phyloP scores from a whole-genome alignment of 2,797 vertebrate species.

The Smutsia temminckii region DNA sequence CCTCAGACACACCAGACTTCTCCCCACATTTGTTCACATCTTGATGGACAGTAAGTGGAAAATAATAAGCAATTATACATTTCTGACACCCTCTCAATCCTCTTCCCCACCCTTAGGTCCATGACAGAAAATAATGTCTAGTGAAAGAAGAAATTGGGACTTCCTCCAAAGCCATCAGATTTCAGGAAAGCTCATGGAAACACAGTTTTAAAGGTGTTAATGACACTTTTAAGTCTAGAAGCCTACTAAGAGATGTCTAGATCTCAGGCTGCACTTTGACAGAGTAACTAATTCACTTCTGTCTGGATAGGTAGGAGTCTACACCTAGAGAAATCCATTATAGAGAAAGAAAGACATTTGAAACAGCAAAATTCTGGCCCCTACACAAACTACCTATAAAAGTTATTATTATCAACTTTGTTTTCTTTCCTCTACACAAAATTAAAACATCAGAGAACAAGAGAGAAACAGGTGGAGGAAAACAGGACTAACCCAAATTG shows the following conservation, averaged over 20 bases:
- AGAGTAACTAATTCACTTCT: not conserved
- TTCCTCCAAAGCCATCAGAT: not conserved
- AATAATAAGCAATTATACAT: not conserved
- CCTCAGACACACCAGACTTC: not conserved
- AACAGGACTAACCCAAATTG: not conserved
- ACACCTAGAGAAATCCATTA: not conserved
- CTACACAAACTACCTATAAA: not conserved
- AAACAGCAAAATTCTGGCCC: not conserved
- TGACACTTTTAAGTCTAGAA: not conserved
- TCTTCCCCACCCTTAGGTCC: not conserved
- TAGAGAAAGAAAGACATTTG: not conserved
- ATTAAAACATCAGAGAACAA: not conserved
- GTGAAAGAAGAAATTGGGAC: not conserved
- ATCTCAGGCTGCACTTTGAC: not conserved
- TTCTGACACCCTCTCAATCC: not conserved
- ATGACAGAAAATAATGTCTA: not conserved
- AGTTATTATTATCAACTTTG: not conserved
- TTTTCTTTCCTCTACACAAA: slow-evolving; percentile 10
- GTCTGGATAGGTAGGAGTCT: not conserved
- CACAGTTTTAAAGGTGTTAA: not conserved
- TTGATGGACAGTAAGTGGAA: not conserved
- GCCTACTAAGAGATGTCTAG: accelerated
- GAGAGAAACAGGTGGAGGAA: not conserved
- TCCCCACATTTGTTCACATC: not conserved
- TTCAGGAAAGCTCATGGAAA: not conserved